Base-by-base conservation (phyloP, 2,113 vertebrate species). In the Cyprinodon tularosa region DNA sequence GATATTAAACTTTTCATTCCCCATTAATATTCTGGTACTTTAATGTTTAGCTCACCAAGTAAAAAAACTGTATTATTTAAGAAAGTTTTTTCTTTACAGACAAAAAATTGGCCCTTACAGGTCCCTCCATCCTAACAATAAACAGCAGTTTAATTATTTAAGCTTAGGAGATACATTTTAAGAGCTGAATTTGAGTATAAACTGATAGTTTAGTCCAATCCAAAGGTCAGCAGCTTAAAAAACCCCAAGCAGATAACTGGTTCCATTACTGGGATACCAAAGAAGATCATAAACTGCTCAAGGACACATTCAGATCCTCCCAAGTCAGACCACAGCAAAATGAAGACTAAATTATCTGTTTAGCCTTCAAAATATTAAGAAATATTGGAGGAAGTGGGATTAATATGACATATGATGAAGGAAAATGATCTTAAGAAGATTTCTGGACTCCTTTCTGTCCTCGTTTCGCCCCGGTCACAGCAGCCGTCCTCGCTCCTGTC, bases 401-500 rank as follows among this genome's bases (percentile, higher is more conserved):
- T 7, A 20, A 45, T 2, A 11, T 45, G 2, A 8, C 44, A 11
- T 11, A 45, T 7, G 6, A 45, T 45, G 44, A 2, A 45, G 44
- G 44, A 9, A 42, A 42, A 42, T 42, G 42, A 42, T 42, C 9
- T 4, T 42, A 6, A 42, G 42, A 42, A 42, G 9, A 42, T 42
- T 42, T 42, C 42, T 9, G 42, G 42, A 7, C 44, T 2, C 44
- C 44, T 11, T 11, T 2, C 9, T 29, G 29, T 29, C 29, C 29
- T 29, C 29, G 29, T 29, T 29, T 29, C 29, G 29, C 44, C 44
- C 44, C 5, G 44, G 5, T 11, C 44, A 8, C 44, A 7, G 6
- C 44, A 7, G 6, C 44, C 44, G 64, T 36, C 47, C 39, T 7
- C 29, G 29, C 36, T 10, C 76, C 87, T 85, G 86, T 87, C 88